Conservation (phyloP, 2,888 invertebrate species). For the Acanthoscelides obtectus region DNA sequence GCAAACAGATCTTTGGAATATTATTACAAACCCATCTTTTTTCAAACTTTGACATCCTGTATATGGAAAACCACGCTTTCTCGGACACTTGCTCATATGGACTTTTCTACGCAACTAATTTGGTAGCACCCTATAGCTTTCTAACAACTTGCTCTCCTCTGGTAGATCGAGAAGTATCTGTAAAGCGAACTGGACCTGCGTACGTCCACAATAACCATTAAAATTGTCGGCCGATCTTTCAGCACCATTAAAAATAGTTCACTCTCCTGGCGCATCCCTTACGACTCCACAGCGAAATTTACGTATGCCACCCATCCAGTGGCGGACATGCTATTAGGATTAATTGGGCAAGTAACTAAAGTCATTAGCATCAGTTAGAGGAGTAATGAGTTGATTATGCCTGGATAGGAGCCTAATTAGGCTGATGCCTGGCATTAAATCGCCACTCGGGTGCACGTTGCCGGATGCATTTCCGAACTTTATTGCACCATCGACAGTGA, state of each 20-base stretch:
- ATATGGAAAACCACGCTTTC: no score
- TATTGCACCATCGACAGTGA: constrained; percentile 18
- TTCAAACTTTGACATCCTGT: no score
- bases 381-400: constrained; percentile 23
- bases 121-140: no score
- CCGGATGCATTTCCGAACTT: constrained; percentile 22
- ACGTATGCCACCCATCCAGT: constrained; percentile 33
- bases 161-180: no score
- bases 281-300: constrained; percentile 14
- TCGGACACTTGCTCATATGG: no score
- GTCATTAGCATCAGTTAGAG: constrained; percentile 30
- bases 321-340: constrained; percentile 29
- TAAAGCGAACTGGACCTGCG: no score
- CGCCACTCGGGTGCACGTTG: constrained; percentile 15
- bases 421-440: constrained; percentile 17
- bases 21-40: no score
- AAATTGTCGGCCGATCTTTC: background rate
- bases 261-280: background rate
- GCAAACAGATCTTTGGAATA: no score
- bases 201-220: background rate
- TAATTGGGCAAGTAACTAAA: constrained; percentile 31
- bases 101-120: no score
- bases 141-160: no score
- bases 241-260: background rate
- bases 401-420: constrained; percentile 25